These are phyloP conservation scores for Lycophotia porphyrea DNA, from an alignment of 2,888 invertebrate species.

Conservation along the genomic window DNA sequence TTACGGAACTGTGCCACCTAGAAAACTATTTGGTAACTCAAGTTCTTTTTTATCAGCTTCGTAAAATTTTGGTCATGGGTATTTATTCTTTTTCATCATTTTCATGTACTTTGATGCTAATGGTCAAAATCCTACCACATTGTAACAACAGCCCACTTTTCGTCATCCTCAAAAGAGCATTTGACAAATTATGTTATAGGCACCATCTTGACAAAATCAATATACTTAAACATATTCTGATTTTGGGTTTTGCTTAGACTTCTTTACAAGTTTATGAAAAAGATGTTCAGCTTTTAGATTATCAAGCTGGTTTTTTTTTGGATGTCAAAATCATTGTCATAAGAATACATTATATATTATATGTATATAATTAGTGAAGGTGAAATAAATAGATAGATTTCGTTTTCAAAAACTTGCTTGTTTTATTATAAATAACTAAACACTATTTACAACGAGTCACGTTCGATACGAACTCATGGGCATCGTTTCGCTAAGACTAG, in stretches of 20 bases:
- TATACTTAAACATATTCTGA: neutral
- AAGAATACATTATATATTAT: too few relatives aligned
- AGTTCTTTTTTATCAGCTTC: neutral
- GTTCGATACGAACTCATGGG: constrained; percentile 44
- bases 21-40: neutral
- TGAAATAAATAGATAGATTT: constrained; percentile 10
- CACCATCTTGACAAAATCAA: neutral
- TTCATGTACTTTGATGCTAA: neutral
- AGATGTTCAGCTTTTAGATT: neutral
- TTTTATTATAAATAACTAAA: constrained; percentile 64
- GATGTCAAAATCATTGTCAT: neutral
- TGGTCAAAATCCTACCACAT: neutral
- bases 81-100: neutral
- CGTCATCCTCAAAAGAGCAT: neutral
- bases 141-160: neutral
- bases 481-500: constrained; percentile 48
- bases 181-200: neutral
- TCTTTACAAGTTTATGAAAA: neutral
- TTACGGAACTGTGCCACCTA: neutral
- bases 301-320: neutral
- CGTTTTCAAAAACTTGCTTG: constrained; percentile 36
- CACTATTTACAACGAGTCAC: constrained; percentile 65
- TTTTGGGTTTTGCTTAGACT: neutral
- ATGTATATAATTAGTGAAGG: too few relatives aligned
- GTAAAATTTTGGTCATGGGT: too few relatives aligned